Evolutionary conservation across 2,888 invertebrate genomes (phyloP).

Genomic region (Emesis furor): DNA sequence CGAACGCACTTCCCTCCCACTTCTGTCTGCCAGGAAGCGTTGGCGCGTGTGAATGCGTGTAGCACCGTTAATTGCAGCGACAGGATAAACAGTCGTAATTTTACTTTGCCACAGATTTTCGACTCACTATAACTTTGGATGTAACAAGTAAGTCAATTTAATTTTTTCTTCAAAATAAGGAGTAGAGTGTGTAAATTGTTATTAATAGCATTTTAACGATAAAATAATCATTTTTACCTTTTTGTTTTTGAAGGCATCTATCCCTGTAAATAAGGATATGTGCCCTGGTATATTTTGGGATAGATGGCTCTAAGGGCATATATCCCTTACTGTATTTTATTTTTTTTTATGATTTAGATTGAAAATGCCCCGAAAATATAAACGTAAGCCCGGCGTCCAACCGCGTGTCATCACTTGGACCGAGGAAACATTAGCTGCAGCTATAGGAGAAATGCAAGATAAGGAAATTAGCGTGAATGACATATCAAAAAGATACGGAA

Average conservation of each 20-base stretch:
- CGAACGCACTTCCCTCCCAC: no score
- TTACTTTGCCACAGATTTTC: no score
- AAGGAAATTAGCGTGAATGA: no score
- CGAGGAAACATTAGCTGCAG: no score
- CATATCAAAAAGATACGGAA: no score
- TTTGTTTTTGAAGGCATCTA: not conserved
- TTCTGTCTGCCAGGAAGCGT: no score
- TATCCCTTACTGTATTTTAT: not conserved
- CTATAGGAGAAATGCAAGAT: no score
- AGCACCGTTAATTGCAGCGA: no score
- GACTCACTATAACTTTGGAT: no score
- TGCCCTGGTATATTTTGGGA: not conserved
- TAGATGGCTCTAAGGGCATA: not conserved
- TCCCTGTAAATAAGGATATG: not conserved
- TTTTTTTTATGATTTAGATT: not conserved
- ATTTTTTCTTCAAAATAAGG: not conserved
- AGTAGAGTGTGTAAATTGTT: not conserved
- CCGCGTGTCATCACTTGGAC: not conserved
- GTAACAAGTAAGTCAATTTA: no score
- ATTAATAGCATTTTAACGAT: not conserved
- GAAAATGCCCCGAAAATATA: not conserved
- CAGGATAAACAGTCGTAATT: no score
- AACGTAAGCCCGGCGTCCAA: not conserved
- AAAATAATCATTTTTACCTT: not conserved
- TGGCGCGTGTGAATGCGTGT: no score